Conservation (phyloP, 2,113 vertebrate species). For the Elaphurus davidianus region DNA sequence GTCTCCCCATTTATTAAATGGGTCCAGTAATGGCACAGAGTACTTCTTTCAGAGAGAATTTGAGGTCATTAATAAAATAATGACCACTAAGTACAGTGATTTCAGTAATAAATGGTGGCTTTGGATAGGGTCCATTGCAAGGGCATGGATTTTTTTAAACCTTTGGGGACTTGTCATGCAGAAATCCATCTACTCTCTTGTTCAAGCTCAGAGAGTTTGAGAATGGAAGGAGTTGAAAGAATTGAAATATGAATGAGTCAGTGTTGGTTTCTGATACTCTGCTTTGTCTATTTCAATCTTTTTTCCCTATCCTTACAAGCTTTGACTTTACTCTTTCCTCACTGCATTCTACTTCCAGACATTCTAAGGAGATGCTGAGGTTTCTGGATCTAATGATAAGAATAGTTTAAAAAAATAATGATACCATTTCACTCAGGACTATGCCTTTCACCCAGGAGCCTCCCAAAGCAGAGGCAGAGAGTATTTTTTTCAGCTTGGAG, state of each 20-base stretch:
- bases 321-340: background rate
- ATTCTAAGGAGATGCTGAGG: background rate
- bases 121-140: background rate
- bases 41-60: slow-evolving; percentile 4
- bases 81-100: background rate
- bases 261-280: background rate
- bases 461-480: background rate
- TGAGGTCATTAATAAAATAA: slow-evolving; percentile 43
- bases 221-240: background rate
- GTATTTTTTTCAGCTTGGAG: background rate
- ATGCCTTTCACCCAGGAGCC: background rate
- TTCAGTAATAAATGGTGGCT: slow-evolving; percentile 17
- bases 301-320: background rate
- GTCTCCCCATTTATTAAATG: slow-evolving; percentile 1
- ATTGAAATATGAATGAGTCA: background rate
- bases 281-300: slow-evolving; percentile 5
- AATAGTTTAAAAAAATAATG: background rate
- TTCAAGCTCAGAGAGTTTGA: background rate
- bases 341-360: background rate
- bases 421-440: background rate
- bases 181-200: background rate
- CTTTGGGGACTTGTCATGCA: background rate
- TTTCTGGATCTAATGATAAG: background rate
- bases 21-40: background rate
- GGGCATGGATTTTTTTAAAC: background rate